Base-by-base conservation (phyloP, 1,140 invertebrate species). In the Agrilus planipennis region DNA sequence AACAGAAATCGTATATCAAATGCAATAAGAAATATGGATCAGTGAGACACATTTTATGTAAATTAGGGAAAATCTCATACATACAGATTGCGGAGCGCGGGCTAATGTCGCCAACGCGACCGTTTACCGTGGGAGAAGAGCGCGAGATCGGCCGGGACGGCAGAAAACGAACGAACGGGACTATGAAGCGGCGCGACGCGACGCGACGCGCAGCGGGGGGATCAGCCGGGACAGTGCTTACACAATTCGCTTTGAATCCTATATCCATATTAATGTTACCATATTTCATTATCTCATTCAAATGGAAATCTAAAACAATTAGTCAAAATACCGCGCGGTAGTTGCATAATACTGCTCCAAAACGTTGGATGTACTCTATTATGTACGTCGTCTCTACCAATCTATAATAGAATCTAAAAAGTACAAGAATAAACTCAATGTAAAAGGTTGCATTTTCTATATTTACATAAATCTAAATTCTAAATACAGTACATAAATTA, bases 201-300 rank as follows among this genome's bases (percentile, higher is more conserved):
- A 14, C 11, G 15, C 34, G 22, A 43, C 34, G 15, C 39, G 16
- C 5, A n/a, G n/a, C n/a, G n/a, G n/a, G n/a, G n/a, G n/a, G n/a
- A n/a, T 52, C 52, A 53, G 42, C 45, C 38, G 49, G 48, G n/a
- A n/a, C n/a, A 52, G 44, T 58, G 58, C 58, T 57, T 58, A 58
- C 56, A n/a, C n/a, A 49, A 47, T 57, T 58, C 56, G 54, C 54
- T 56, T 58, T 57, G 47, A 49, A 51, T 51, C 53, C 56, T 59
- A 62, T 58, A 60, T 62, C 60, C 60, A 62, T 62, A 62, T 60
- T 60, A 62, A 62, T 62, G 60, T 58, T 55, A 60, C 60, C 60
- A 60, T 62, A 62, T 62, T 62, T 62, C 60, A 62, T 62, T 60
- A 62, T 60, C 60, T 62, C 58, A 62, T 62, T 62, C 60, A 60